These are phyloP conservation scores for Chymomyza procnemis DNA, from an alignment of 2,888 invertebrate species.

Conservation along the genomic window DNA sequence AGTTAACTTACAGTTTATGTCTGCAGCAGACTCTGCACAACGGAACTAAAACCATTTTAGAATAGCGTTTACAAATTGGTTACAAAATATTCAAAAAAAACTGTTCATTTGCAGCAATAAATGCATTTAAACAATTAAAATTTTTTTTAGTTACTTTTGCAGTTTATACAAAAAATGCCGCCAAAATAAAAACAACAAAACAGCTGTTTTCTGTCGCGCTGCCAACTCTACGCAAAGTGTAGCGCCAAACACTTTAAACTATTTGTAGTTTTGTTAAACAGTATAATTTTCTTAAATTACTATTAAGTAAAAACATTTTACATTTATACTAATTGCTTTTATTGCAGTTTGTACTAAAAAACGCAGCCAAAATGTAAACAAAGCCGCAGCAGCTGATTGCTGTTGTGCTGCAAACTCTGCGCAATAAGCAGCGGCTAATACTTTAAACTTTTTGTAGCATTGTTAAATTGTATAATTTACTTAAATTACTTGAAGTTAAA, in stretches of 20 bases:
- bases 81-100: no score
- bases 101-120: no score
- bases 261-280: not conserved
- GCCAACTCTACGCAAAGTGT: not conserved
- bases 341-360: no score
- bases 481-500: no score
- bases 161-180: slow-evolving; percentile 23
- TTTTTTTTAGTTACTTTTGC: not conserved
- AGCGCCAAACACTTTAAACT: not conserved
- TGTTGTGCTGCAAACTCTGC: slow-evolving; percentile 8
- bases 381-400: slow-evolving; percentile 34
- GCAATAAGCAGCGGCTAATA: not conserved
- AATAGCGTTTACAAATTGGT: no score
- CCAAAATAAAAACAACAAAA: not conserved
- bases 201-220: not conserved
- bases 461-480: no score
- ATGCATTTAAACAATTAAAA: not conserved
- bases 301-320: no score
- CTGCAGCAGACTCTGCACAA: no score
- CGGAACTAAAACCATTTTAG: no score
- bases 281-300: not conserved
- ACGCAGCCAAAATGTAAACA: slow-evolving; percentile 36
- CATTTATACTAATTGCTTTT: no score
- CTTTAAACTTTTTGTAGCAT: no score
- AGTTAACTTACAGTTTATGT: no score